These are phyloP conservation scores for Ophioninae sp. DNA, from an alignment of 2,888 invertebrate genomes.

Conservation along the genomic window DNA sequence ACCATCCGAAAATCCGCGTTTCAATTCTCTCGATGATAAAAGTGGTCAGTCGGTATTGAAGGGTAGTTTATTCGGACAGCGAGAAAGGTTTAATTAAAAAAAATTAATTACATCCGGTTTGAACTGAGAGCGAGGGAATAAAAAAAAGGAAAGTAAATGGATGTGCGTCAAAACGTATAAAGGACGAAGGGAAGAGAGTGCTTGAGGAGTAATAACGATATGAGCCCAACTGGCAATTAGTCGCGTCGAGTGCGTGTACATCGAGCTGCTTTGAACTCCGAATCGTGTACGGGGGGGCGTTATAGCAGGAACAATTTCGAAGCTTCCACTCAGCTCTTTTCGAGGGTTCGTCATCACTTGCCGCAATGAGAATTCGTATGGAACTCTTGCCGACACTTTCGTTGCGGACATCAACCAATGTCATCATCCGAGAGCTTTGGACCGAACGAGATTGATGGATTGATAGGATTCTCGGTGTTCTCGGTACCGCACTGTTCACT, in stretches of 20 bases:
- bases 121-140: slow-evolving; percentile 5
- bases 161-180: neutral
- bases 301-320: neutral
- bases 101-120: slow-evolving; percentile 64
- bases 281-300: neutral
- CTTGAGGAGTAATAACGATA: neutral
- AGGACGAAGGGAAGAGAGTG: neutral
- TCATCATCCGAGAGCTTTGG: slow-evolving; percentile 38
- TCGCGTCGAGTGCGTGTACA: neutral
- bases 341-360: neutral
- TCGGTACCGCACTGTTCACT: slow-evolving; percentile 24
- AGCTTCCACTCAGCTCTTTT: neutral
- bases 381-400: neutral
- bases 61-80: slow-evolving; percentile 60
- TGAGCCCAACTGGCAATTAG: neutral
- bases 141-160: slow-evolving; percentile 2
- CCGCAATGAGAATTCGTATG: neutral
- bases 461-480: slow-evolving; percentile 56
- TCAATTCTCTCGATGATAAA: slow-evolving; percentile 5
- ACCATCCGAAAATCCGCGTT: slow-evolving; percentile 47
- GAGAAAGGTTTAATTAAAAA: slow-evolving; percentile 64
- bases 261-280: neutral
- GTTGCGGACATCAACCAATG: neutral
- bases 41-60: slow-evolving; percentile 48
- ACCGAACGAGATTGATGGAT: slow-evolving; percentile 53